These are phyloP conservation scores for Nasonovia ribisnigri DNA, from an alignment of 2,888 invertebrate species.

Conservation along the genomic window DNA sequence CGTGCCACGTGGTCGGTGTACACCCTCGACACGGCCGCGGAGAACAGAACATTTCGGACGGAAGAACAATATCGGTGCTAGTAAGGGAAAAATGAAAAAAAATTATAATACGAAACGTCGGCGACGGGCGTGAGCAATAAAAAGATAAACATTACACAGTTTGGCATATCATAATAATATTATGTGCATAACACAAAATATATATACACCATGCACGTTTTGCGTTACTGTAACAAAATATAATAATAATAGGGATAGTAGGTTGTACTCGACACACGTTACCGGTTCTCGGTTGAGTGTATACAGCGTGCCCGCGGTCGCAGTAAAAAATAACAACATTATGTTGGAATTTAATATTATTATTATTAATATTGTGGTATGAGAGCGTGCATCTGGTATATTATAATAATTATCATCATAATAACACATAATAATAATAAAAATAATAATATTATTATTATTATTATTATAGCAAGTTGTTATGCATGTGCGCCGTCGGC, in stretches of 20 bases:
- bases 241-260: background rate
- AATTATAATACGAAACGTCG: background rate
- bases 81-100: no score
- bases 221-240: background rate
- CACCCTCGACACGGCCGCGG: background rate
- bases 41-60: background rate
- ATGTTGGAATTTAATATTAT: background rate
- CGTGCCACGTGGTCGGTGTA: no score
- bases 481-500: background rate
- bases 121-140: background rate
- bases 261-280: background rate
- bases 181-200: background rate
- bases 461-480: background rate
- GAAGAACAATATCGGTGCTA: background rate
- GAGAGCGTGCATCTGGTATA: background rate
- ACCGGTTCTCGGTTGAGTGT: background rate
- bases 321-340: background rate
- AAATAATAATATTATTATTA: background rate
- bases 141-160: background rate
- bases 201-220: background rate
- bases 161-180: background rate
- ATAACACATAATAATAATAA: background rate
- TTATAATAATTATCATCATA: background rate
- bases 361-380: background rate
- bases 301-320: background rate